A percentile compares a stretch with the other conserved stretches of the same genome.
Conservation (phyloP, 2,113 vertebrate genomes). For the Illadopsis cleaveri region DNA sequence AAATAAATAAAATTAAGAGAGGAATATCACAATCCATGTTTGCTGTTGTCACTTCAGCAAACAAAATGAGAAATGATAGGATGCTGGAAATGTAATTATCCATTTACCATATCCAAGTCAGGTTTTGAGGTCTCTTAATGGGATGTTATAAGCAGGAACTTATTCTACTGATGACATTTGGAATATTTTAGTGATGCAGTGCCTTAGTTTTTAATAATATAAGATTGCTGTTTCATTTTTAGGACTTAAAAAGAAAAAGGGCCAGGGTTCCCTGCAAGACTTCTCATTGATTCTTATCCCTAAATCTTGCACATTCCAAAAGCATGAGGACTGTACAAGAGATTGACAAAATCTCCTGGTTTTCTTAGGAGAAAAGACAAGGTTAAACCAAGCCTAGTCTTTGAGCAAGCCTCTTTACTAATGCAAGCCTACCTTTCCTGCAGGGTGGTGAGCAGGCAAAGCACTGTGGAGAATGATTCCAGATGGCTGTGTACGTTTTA, state of each 20-base stretch:
- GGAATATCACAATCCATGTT: neutral
- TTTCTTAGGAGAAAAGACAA: neutral
- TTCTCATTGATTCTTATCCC: neutral
- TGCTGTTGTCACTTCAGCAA: neutral
- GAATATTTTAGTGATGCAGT: neutral
- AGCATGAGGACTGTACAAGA: neutral
- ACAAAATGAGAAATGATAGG: neutral
- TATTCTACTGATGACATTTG: neutral
- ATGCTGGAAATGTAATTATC: neutral
- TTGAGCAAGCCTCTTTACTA: neutral
- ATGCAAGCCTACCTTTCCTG: conserved; percentile 9
- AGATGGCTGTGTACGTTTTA: conserved; percentile 48
- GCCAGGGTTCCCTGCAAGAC: neutral
- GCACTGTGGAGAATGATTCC: conserved; percentile 51
- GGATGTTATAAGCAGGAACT: neutral
- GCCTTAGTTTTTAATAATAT: neutral
- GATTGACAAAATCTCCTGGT: neutral
- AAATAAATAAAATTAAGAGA: neutral
- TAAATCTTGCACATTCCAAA: neutral
- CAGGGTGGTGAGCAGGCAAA: conserved; percentile 63
- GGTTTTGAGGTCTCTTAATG: neutral
- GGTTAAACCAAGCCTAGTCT: neutral
- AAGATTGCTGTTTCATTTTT: neutral
- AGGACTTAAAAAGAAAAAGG: neutral
- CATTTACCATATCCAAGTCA: neutral